phyloP scores from a whole-genome alignment of 1,140 invertebrate species.

The Nephila pilipes region DNA sequence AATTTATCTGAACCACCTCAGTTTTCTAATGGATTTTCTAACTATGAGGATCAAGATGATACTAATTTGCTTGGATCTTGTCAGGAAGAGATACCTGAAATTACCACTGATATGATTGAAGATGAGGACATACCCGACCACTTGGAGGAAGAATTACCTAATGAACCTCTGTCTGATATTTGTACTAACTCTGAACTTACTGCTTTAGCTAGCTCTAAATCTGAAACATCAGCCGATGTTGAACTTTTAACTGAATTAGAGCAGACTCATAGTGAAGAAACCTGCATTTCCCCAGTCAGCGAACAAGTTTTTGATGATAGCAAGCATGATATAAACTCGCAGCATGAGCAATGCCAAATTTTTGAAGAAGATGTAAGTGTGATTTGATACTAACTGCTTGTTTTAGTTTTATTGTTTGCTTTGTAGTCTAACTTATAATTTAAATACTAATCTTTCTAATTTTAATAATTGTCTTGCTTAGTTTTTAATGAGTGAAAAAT shows the following conservation, averaged over 20 bases:
- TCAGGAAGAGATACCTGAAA: slow-evolving; percentile 13
- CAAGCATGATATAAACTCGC: slow-evolving; percentile 69
- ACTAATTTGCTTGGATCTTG: slow-evolving; percentile 33
- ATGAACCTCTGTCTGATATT: slow-evolving; percentile 54
- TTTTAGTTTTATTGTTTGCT: slow-evolving; percentile 49
- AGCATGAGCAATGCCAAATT: slow-evolving; percentile 71
- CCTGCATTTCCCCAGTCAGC: slow-evolving; percentile 60
- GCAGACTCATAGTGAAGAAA: slow-evolving; percentile 68
- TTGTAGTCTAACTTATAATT: not conserved
- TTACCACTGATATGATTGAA: slow-evolving; percentile 9
- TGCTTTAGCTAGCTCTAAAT: slow-evolving; percentile 55
- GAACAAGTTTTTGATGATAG: slow-evolving; percentile 75
- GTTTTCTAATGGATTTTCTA: slow-evolving; percentile 49
- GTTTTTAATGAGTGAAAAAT: not conserved
- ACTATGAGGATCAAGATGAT: slow-evolving; percentile 46
- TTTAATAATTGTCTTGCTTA: slow-evolving; percentile 6
- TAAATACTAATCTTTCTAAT: slow-evolving; percentile 41
- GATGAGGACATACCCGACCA: not conserved
- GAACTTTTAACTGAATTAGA: slow-evolving; percentile 71
- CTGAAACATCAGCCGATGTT: slow-evolving; percentile 66
- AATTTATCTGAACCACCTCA: slow-evolving; percentile 54
- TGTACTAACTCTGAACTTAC: slow-evolving; percentile 59
- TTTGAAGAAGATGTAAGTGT: slow-evolving; percentile 75
- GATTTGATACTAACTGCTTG: slow-evolving; percentile 63
- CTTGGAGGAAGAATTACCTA: not conserved